A percentile compares a stretch with the other conserved stretches of the same genome.
phyloP scores from a whole-genome alignment of 1,140 invertebrate genomes.

The Solen grandis region DNA sequence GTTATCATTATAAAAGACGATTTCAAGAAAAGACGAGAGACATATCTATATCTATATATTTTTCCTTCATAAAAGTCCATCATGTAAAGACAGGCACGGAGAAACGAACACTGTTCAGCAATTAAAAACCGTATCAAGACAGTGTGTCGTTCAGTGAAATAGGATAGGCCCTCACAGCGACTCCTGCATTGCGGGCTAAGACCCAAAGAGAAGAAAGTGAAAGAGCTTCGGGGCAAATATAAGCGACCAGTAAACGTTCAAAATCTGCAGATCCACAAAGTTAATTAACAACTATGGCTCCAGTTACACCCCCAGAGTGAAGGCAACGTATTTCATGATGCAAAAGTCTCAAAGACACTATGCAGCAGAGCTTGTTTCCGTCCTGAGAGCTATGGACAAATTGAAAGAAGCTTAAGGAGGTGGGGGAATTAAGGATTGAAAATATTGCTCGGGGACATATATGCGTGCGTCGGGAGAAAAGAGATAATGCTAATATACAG shows the following conservation, averaged over 20 bases:
- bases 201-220: background rate
- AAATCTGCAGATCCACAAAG: constrained; percentile 3
- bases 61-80: no score
- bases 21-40: no score
- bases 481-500: constrained; percentile 4
- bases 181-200: background rate
- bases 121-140: no score
- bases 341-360: background rate
- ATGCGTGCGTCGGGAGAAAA: background rate
- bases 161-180: no score
- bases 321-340: background rate
- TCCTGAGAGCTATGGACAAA: no score
- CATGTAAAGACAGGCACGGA: no score
- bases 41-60: no score
- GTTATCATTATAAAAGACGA: no score
- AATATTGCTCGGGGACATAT: background rate
- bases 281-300: constrained; percentile 4
- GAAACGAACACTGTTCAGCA: no score
- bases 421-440: background rate
- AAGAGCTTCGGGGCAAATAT: background rate
- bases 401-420: background rate
- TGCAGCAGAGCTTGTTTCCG: background rate
- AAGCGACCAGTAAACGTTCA: constrained; percentile 7
- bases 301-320: background rate
- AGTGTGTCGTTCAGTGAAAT: no score